Evolutionary conservation across 2,113 vertebrate genomes (phyloP), one percentile per base, ranked within the genome.

Genomic region (Falcunculus frontatus): DNA sequence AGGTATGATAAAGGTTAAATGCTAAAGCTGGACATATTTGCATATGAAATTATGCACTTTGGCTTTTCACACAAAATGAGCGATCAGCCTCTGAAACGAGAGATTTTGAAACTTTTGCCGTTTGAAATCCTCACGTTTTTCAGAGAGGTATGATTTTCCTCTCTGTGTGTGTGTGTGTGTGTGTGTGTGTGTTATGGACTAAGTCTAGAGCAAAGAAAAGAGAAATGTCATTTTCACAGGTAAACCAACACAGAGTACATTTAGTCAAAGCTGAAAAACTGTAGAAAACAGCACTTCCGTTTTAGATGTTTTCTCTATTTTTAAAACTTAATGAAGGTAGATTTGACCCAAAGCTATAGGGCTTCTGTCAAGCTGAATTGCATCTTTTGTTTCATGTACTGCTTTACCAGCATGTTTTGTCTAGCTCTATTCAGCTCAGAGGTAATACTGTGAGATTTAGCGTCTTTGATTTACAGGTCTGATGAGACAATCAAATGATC

Each of bases 351-450:
- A 95, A 92, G 73, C 63, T 83, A 85, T 83, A 83, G 78, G 67
- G n/a, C 15, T 73, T 68, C 62, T 73, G 32, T 85, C 57, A 83
- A 57, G 49, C 17, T 87, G 73, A 95, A 92, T n/a, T 49, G 56
- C 56, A 64, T 59, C 74, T 75, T 91, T 82, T 93, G 70, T 96
- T 95, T 87, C 53, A 82, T 25, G 12, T 75, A 39, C 29, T 89
- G 35, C 47, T 93, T 86, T 87, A 80, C 80, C 44, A 92, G 89
- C 80, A 69, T 82, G 89, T 86, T 96, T 95, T 94, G 77, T 76
- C 81, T 93, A 89, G 94, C 84, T 94, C 60, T 91, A 16, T 87
- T 95, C 84, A 91, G 77, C 87, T 95, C 60, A 92, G 65, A 94
- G 80, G 79, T 92, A 94, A 79, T 30, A 23, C 20, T 74, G 32